Percentiles rank a stretch among this genome's conserved stretches.
Conservation (phyloP, 2,888 invertebrate genomes). For the Agriotes lineatus region DNA sequence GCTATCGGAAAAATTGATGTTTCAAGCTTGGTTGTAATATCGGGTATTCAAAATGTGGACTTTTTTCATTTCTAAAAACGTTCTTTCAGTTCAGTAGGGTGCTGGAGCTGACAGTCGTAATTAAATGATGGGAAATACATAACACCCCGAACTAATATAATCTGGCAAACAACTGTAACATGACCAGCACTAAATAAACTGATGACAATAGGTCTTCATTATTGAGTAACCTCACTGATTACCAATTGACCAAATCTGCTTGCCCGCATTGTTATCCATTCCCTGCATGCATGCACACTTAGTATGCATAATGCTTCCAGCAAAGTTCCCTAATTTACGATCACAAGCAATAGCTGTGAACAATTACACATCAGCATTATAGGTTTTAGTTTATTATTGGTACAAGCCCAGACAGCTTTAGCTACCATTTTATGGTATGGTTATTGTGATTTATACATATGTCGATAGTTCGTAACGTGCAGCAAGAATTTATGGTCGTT, state of each 20-base stretch:
- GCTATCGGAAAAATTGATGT: too few species aligned
- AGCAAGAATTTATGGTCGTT: too few species aligned
- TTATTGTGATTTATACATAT: too few species aligned
- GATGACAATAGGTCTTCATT: conserved; percentile 46
- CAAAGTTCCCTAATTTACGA: conserved; percentile 23
- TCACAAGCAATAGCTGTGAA: conserved; percentile 10
- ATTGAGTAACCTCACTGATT: conserved; percentile 45
- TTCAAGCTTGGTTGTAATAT: too few species aligned
- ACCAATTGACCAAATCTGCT: conserved; percentile 43
- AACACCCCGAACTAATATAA: background rate
- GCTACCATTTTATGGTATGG: too few species aligned
- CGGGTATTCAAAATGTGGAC: too few species aligned
- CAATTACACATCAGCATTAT: conserved; percentile 16
- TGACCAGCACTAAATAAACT: conserved; percentile 23
- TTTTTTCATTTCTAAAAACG: too few species aligned
- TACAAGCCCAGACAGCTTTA: too few species aligned
- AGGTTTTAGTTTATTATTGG: background rate
- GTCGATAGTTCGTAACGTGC: too few species aligned
- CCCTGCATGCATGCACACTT: conserved; percentile 30
- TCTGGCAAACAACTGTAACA: conserved; percentile 3
- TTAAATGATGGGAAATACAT: background rate
- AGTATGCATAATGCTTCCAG: conserved; percentile 22
- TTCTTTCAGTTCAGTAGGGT: too few species aligned
- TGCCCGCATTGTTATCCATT: conserved; percentile 32
- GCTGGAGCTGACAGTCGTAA: background rate